A percentile compares a stretch with the other conserved stretches of the same genome.
phyloP scores from a whole-genome alignment of 2,797 vertebrate species.

The Hemitrygon akajei region DNA sequence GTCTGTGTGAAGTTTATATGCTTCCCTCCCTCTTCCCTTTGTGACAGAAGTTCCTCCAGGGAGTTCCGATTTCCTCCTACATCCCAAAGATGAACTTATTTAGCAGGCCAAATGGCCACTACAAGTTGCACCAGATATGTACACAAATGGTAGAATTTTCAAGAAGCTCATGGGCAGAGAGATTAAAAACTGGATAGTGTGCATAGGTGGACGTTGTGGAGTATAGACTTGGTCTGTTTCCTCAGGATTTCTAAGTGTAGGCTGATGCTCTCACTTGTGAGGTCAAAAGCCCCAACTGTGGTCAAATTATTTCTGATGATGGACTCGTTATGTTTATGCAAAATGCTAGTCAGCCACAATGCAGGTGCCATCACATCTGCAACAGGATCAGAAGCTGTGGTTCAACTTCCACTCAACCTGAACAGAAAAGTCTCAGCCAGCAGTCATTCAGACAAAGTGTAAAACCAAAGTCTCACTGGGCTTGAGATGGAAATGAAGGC shows the following conservation, averaged over 20 bases:
- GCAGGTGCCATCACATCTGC: background rate
- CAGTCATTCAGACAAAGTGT: background rate
- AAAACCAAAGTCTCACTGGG: background rate
- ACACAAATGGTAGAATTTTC: too few relatives aligned
- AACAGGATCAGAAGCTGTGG: background rate
- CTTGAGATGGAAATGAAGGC: background rate
- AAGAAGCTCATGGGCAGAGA: too few relatives aligned
- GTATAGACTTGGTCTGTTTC: too few relatives aligned
- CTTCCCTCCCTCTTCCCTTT: too few relatives aligned
- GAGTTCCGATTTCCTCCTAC: too few relatives aligned
- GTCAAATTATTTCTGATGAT: background rate
- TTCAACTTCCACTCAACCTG: background rate
- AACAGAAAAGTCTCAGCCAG: background rate
- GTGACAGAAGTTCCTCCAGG: too few relatives aligned
- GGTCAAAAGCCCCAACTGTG: background rate
- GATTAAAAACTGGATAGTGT: too few relatives aligned
- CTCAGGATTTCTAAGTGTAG: background rate
- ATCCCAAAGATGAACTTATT: too few relatives aligned
- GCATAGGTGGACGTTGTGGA: too few relatives aligned
- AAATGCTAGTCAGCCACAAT: background rate
- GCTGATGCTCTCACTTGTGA: background rate
- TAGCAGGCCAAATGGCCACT: too few relatives aligned
- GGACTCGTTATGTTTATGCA: background rate
- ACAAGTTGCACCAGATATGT: too few relatives aligned
- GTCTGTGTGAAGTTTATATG: too few relatives aligned